Percentiles rank a stretch among this genome's conserved stretches.
These are phyloP conservation scores for Rhodeus uyekii DNA, from an alignment of 2,797 vertebrate species.

Conservation along the genomic window DNA sequence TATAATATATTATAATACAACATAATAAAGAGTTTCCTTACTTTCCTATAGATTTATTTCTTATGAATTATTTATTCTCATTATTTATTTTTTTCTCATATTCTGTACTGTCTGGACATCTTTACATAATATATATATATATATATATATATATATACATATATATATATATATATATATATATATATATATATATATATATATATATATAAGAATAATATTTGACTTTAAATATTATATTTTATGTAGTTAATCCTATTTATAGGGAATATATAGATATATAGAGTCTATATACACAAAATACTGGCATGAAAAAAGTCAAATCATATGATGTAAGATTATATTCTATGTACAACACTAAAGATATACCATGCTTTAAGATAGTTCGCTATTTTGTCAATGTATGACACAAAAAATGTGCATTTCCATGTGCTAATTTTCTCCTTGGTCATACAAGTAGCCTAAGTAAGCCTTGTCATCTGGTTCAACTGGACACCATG, in stretches of 20 bases:
- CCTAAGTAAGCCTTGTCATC: background rate
- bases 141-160: too few relatives aligned
- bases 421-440: background rate
- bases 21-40: background rate
- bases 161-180: too few relatives aligned
- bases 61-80: background rate
- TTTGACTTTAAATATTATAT: background rate
- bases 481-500: slow-evolving; percentile 28
- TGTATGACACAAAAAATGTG: background rate
- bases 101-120: background rate
- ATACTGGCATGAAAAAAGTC: background rate
- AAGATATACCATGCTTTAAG: background rate
- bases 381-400: background rate
- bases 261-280: too few relatives aligned
- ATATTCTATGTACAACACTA: background rate
- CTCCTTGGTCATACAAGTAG: background rate
- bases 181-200: too few relatives aligned
- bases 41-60: background rate
- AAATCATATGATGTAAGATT: background rate
- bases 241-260: background rate
- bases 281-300: background rate
- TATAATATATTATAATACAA: background rate
- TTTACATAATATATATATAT: background rate
- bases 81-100: background rate
- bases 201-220: background rate